Evolutionary conservation across 2,113 vertebrate genomes (phyloP).

Genomic region (Corythoichthys intestinalis): DNA sequence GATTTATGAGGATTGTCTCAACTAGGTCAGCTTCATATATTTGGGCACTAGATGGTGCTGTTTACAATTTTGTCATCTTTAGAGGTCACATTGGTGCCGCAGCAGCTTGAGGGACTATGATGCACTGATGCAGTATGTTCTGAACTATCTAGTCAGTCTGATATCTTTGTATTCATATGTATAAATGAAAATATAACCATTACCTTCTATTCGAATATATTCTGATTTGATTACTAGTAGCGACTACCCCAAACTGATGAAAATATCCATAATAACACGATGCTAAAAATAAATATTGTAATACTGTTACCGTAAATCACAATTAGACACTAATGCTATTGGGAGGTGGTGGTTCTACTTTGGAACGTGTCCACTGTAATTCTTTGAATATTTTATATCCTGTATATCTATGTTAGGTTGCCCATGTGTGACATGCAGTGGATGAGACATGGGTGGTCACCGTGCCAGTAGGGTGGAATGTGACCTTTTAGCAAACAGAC

Average conservation of each 20-base stretch:
- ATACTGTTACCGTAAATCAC: neutral
- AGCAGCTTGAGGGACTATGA: conserved; percentile 15
- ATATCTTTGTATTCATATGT: too few species aligned
- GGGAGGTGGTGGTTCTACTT: neutral
- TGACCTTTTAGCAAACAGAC: conserved; percentile 55
- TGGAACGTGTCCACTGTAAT: neutral
- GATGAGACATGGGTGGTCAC: conserved; percentile 12
- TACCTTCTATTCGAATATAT: neutral
- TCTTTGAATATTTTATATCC: neutral
- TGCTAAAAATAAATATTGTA: neutral
- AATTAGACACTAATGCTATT: neutral
- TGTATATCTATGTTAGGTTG: neutral
- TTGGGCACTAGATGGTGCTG: conserved; percentile 69
- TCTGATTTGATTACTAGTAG: neutral
- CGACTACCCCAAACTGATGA: neutral
- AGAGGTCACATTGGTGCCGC: conserved; percentile 20
- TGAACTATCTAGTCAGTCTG: neutral
- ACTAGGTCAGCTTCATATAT: conserved; percentile 6
- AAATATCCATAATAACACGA: neutral
- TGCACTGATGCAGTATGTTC: neutral
- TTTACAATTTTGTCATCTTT: conserved; percentile 38
- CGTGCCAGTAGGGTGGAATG: conserved; percentile 21
- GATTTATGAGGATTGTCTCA: neutral
- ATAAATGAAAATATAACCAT: neutral
- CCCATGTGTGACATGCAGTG: conserved; percentile 18